phyloP scores from a whole-genome alignment of 2,113 vertebrate genomes.

The Tetrao urogallus region DNA sequence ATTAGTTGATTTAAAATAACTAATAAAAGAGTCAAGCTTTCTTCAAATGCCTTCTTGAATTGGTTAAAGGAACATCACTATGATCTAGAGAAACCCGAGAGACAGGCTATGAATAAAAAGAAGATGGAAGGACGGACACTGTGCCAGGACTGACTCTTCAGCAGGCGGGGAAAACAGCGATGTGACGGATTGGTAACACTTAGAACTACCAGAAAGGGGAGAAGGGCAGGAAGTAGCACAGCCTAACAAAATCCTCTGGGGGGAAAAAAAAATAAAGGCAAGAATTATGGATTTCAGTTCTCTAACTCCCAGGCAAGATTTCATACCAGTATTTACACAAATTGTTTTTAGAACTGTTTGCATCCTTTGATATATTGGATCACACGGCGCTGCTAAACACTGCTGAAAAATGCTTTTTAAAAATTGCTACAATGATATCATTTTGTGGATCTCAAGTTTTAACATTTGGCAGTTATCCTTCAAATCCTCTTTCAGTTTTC shows the following conservation, averaged over 20 bases:
- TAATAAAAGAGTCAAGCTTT: background rate
- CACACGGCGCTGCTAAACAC: background rate
- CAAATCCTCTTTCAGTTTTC: background rate
- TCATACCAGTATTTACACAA: background rate
- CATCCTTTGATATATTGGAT: background rate
- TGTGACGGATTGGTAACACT: background rate
- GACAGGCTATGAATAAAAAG: background rate
- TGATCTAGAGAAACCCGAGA: background rate
- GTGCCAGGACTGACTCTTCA: background rate
- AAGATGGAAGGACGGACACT: background rate
- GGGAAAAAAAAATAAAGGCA: background rate
- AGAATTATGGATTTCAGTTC: constrained; percentile 4
- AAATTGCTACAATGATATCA: background rate
- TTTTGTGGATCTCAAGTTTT: background rate
- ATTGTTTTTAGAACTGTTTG: background rate
- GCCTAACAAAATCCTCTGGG: background rate
- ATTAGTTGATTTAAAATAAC: background rate
- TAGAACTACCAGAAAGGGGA: background rate
- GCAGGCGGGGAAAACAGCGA: background rate
- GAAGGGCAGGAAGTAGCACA: background rate
- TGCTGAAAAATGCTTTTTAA: background rate
- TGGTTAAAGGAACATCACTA: background rate
- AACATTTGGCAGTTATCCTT: background rate
- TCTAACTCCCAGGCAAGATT: background rate
- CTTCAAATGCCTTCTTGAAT: background rate